Base-by-base conservation (phyloP, 2,113 vertebrate genomes). In the Rallus limicola region DNA sequence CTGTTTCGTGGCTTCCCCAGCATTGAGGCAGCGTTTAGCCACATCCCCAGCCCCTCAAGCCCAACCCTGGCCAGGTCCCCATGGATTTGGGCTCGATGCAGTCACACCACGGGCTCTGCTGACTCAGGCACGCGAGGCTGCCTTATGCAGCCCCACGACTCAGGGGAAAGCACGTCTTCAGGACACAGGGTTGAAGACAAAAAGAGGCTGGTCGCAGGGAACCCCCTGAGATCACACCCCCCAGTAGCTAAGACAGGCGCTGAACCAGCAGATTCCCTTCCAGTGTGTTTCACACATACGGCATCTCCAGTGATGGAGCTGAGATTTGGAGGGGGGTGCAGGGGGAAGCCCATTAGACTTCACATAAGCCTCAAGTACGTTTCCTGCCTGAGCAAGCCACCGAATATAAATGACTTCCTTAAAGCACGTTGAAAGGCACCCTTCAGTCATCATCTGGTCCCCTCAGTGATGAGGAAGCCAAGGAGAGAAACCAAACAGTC, bases 321-420 rank as follows among this genome's bases (percentile, higher is more conserved):
- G 16, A 89, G 71, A 70, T 60, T 8, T 19, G 16, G 42, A 50
- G 23, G 21, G 12, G 20, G 19, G 46, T 19, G 17, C 44, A 46
- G 44, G 44, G 44, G 44, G 44, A 34, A 84, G 33, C 77, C 68
- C 80, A 44, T 85, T 17, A 25, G 14, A 60, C 50, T 72, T 36
- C 92, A 88, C 9, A 53, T 29, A 86, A 88, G n/a, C 72, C 67
- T 91, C 81, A 71, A 92, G 59, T 38, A 74, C 93, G 77, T 82
- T 91, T 58, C 69, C 15, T 62, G 69, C 74, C 86, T 91, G 59
- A 88, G 88, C 75, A 72, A 92, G 86, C 63, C 78, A 88, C 86
- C 79, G 91, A 96, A 93, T 93, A 79, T 25, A 95, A 96, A 97
- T 38, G 5, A 82, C 77, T 84, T 78, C 86, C 94, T 95, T 91